These are phyloP conservation scores for Listronotus bonariensis DNA, from an alignment of 1,140 invertebrate genomes.

Conservation along the genomic window DNA sequence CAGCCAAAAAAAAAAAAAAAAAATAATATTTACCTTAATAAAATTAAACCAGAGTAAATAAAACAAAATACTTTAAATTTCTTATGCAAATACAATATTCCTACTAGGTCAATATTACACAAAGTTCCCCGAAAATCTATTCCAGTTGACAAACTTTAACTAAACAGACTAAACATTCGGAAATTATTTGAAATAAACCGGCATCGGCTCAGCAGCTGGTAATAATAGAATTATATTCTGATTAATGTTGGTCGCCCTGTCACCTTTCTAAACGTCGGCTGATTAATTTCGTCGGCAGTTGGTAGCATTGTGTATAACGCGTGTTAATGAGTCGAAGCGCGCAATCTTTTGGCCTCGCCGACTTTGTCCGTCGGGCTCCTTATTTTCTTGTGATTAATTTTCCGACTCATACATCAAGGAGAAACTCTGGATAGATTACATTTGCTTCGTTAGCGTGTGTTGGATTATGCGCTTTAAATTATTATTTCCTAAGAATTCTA, in stretches of 20 bases:
- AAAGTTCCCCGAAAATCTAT: no score
- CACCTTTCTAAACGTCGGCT: slow-evolving; percentile 35
- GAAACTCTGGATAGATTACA: slow-evolving; percentile 11
- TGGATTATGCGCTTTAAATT: no score
- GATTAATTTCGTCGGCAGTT: slow-evolving; percentile 36
- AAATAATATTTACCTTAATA: no score
- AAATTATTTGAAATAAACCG: slow-evolving; percentile 28
- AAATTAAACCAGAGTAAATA: no score
- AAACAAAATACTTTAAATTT: no score
- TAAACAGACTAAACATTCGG: background rate
- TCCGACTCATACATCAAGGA: slow-evolving; percentile 29
- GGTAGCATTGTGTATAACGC: slow-evolving; percentile 36
- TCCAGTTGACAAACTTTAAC: no score
- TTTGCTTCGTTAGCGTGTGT: slow-evolving; percentile 20
- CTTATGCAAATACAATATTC: no score
- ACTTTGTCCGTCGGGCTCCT: slow-evolving; percentile 21
- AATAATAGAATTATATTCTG: slow-evolving; percentile 41
- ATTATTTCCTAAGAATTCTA: no score
- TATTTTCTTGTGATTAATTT: slow-evolving; percentile 37
- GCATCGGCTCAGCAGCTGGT: slow-evolving; percentile 24
- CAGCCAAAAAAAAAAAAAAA: no score
- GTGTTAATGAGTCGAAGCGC: slow-evolving; percentile 36
- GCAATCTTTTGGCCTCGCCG: slow-evolving; percentile 30
- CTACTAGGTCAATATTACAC: no score
- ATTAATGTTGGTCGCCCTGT: slow-evolving; percentile 38